Evolutionary conservation across 2,888 invertebrate species (phyloP).

Genomic region (Mesorhabditis spiculigera): DNA sequence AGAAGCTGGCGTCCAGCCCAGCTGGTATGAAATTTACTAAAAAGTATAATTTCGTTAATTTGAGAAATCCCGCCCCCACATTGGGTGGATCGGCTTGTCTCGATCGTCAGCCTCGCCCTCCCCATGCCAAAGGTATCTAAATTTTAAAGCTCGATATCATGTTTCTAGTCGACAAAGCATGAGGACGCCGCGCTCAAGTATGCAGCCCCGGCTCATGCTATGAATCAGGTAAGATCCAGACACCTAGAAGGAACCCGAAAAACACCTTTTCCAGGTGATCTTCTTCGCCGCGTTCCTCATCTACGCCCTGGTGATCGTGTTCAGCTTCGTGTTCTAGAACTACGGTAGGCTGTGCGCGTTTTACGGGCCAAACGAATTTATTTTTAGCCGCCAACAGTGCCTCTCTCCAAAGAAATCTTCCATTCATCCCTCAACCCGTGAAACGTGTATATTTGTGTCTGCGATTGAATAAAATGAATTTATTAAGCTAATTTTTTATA

Average conservation of each 20-base stretch:
- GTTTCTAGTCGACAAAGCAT: slow-evolving; percentile 23
- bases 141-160: background rate
- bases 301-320: slow-evolving; percentile 46
- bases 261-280: slow-evolving; percentile 11
- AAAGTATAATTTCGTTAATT: background rate
- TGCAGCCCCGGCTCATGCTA: slow-evolving; percentile 35
- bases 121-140: slow-evolving; percentile 44
- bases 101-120: slow-evolving; percentile 42
- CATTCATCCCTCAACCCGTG: too few species aligned
- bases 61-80: slow-evolving; percentile 53
- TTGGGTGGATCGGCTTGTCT: slow-evolving; percentile 34
- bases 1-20: slow-evolving; percentile 41
- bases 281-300: slow-evolving; percentile 43
- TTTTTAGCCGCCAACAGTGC: too few species aligned
- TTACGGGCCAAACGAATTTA: background rate
- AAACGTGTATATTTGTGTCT: too few species aligned
- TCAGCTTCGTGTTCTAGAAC: slow-evolving; percentile 42
- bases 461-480: too few species aligned
- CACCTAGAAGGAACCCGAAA: background rate
- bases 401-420: too few species aligned
- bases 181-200: slow-evolving; percentile 36
- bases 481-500: too few species aligned
- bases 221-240: slow-evolving; percentile 41
- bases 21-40: slow-evolving; percentile 14
- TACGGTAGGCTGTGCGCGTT: background rate